Evolutionary conservation across 2,888 invertebrate genomes (phyloP), one percentile per base, ranked within the genome.

Genomic region (Pachydiplax longipennis): DNA sequence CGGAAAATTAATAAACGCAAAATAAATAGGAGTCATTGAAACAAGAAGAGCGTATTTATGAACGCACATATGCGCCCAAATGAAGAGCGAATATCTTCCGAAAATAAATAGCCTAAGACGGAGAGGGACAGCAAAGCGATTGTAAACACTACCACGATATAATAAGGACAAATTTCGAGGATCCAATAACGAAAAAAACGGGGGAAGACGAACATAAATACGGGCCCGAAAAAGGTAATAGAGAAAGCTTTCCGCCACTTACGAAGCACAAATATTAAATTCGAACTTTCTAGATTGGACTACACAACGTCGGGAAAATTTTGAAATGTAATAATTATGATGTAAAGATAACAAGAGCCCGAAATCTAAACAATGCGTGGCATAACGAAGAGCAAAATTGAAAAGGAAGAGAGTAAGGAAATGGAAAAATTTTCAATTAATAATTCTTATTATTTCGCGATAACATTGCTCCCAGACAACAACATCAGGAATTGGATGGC

Each of bases 381-480:
- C 31, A 44, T 58, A 58, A 58, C 15, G 44, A 15, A 22, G 35
- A 37, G 61, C 31, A 65, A 87, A 65, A 87, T 58, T 83, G 83
- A 35, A 18, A 61, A 65, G 65, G 87, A 87, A 40, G 53, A 37
- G n/a, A 1, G 37, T 35, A 35, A 83, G 58, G 35, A 61, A 87
- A 87, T 87, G 87, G 87, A 87, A 87, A 87, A 65, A 37, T 35
- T 83, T 58, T 83, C 87, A 87, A n/a, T 37, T 87, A 87, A 61
- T 61, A 87, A 37, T 87, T 61, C 87, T 35, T 58, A 87, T 31
- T 65, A 87, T 87, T 87, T 58, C 87, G 61, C 87, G 61, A 87
- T 40, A 58, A 22, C 37, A 35, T 58, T 31, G 58, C 58, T 82
- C 48, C 2, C 53, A 65, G 61, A 40, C 37, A 37, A 25, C 37